Percentiles rank a stretch among this genome's conserved stretches.
Conservation (phyloP, 2,888 invertebrate species). For the Pemphredon lugubris region DNA sequence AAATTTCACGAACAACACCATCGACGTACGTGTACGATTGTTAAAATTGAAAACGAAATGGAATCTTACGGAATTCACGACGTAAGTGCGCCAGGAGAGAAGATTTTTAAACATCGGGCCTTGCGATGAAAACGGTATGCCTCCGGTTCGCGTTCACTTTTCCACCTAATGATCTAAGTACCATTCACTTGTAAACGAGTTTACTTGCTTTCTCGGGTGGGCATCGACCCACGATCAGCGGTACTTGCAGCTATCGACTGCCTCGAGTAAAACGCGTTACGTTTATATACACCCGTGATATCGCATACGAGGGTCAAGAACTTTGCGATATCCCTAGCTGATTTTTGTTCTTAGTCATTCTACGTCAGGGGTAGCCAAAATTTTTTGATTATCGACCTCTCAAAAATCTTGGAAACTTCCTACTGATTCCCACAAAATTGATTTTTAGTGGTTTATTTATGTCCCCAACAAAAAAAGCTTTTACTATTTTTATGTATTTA, state of each 20-base stretch:
- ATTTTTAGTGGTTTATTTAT: no score
- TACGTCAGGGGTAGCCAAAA: constrained; percentile 12
- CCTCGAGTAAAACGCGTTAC: constrained; percentile 12
- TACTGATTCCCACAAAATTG: no score
- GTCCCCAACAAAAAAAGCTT: no score
- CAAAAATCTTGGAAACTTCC: no score
- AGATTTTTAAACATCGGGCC: constrained; percentile 50
- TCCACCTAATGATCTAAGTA: neutral
- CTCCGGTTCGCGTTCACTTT: constrained; percentile 32
- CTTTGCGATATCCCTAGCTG: neutral
- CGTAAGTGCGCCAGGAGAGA: constrained; percentile 47
- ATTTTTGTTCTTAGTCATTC: neutral
- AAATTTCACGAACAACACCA: no score
- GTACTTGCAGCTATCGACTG: constrained; percentile 32
- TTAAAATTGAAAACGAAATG: neutral
- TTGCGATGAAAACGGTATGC: neutral
- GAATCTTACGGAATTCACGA: constrained; percentile 52
- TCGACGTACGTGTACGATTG: no score
- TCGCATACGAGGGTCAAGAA: constrained; percentile 49
- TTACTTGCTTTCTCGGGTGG: constrained; percentile 11
- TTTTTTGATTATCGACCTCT: no score
- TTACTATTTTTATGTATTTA: no score
- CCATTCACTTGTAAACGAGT: constrained; percentile 32
- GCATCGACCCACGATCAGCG: constrained; percentile 22
- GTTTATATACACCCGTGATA: constrained; percentile 61